Percentiles rank a stretch among this genome's conserved stretches.
Conservation (phyloP, 2,113 vertebrate genomes). For the Pygoscelis adeliae region DNA sequence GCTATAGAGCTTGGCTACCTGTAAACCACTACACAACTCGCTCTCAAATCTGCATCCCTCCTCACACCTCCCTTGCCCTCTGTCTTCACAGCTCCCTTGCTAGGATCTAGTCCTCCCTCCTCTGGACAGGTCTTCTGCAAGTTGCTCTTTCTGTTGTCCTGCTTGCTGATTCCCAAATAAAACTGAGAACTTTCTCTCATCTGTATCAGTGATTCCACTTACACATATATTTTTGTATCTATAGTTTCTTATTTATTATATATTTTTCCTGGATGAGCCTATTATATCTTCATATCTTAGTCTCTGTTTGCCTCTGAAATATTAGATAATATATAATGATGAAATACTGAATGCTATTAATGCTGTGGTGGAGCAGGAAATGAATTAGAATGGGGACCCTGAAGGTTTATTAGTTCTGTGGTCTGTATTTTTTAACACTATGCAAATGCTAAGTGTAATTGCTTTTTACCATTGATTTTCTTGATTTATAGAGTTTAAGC, state of each 20-base stretch:
- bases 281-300: not conserved
- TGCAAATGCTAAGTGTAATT: constrained; percentile 42
- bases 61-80: too few species aligned
- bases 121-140: not conserved
- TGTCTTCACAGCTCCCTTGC: not conserved
- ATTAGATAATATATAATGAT: not conserved
- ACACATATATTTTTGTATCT: not conserved
- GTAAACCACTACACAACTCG: too few species aligned
- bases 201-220: not conserved
- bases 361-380: not conserved
- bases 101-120: not conserved
- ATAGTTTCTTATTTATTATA: not conserved
- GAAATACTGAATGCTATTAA: not conserved
- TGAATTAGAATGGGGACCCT: not conserved
- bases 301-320: not conserved
- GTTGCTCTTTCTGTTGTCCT: not conserved
- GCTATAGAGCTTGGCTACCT: not conserved
- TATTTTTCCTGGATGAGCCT: not conserved
- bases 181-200: not conserved
- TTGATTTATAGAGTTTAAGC: constrained; percentile 42
- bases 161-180: not conserved
- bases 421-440: constrained; percentile 12
- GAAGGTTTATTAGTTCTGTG: constrained; percentile 25
- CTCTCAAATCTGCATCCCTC: not conserved
- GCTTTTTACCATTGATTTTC: constrained; percentile 30